Base-by-base conservation (phyloP, 2,797 vertebrate genomes). In the Mustela erminea region DNA sequence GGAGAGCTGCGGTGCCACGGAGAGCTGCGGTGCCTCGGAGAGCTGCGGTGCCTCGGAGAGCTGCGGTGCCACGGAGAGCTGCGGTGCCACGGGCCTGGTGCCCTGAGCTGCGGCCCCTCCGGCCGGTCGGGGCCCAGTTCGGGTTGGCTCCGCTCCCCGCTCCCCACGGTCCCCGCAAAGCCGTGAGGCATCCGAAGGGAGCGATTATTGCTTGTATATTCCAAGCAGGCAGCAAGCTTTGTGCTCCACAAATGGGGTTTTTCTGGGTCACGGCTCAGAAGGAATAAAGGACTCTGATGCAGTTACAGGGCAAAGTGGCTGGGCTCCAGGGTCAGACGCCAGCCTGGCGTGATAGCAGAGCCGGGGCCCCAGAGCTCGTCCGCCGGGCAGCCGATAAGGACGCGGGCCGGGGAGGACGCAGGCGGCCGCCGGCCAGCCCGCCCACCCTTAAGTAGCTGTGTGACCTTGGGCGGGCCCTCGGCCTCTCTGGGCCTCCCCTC, bases 181-280 rank as follows among this genome's bases (percentile, higher is more conserved):
- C 6, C 0, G 5, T 0, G 0, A 27, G 27, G 66, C n/a, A 2
- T 66, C 93, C 21, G 1, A 27, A 78, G 89, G 88, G 89, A 83
- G 20, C 0, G 1, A 54, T 74, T 41, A 60, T 21, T 13, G 56
- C 23, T 75, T 4, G 0, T 0, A 20, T 66, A 85, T 82, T 88
- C 70, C 32, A 49, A 54, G 94, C 92, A 90, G 81, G 85, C 81
- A 43, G 52, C 29, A 25, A 49, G 94, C 82, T 96, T 87, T 96
- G 60, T 82, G 83, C 70, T 92, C 70, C 58, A 56, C 46, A 81
- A 77, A 96, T 87, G 81, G 94, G 85, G 25, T 90, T 96, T 96
- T 95, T 96, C 93, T 96, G 91, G 97, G 94, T 96, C 95, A 95
- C 32, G 2, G 84, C 91, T 78, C 94, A 90, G 95, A 92, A 97